Conservation (phyloP, 2,113 vertebrate genomes). For the Sterrhoptilus dennistouni region DNA sequence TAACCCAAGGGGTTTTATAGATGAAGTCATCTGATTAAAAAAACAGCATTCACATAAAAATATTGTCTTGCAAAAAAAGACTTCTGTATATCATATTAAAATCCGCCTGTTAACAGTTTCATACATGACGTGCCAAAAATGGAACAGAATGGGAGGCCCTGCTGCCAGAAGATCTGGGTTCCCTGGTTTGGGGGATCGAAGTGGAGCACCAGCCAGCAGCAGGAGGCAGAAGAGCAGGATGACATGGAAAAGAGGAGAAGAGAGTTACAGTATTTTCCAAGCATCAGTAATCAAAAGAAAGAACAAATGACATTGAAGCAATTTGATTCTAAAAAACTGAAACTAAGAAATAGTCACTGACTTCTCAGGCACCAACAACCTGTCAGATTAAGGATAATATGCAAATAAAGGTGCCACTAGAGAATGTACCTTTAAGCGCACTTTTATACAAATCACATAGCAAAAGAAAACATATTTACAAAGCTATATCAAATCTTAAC, state of each 20-base stretch:
- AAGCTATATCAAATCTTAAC: not conserved
- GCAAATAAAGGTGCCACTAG: not conserved
- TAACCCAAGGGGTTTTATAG: not conserved
- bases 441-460: not conserved
- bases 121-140: not conserved
- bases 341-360: not conserved
- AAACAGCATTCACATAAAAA: not conserved
- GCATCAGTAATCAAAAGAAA: conserved; percentile 18
- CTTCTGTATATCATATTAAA: not conserved
- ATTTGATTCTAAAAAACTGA: not conserved
- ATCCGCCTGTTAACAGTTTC: not conserved
- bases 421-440: conserved; percentile 3
- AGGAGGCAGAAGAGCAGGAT: not conserved
- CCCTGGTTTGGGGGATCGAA: not conserved
- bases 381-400: conserved; percentile 7
- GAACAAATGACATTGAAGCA: not conserved
- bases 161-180: not conserved
- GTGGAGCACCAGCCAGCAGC: not conserved
- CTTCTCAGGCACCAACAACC: not conserved
- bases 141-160: not conserved
- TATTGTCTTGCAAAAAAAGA: not conserved
- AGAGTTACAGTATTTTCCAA: not conserved
- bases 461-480: not conserved
- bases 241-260: not conserved
- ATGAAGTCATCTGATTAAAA: not conserved